These are phyloP conservation scores for Dryobates pubescens DNA, from an alignment of 2,797 vertebrate genomes.

Conservation along the genomic window DNA sequence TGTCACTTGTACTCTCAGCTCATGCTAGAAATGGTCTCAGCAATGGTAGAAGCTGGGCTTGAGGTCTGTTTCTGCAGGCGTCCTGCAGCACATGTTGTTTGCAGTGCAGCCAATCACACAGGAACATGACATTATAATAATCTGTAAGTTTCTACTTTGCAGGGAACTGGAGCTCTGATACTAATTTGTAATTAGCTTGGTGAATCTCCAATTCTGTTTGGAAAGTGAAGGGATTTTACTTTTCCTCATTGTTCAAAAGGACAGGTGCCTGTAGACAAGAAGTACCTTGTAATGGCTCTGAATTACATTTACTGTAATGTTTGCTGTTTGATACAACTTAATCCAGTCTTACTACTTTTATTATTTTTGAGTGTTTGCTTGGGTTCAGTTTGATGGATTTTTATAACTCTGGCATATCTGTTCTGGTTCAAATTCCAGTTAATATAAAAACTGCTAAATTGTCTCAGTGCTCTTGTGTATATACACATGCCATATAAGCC, in stretches of 20 bases:
- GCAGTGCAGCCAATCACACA: accelerated
- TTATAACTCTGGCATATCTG: accelerated
- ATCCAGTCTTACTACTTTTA: neutral
- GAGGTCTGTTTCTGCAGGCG: neutral
- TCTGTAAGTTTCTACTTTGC: neutral
- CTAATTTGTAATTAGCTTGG: neutral
- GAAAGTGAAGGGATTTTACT: neutral
- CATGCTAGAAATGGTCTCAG: neutral
- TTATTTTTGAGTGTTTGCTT: neutral
- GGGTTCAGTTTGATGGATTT: neutral
- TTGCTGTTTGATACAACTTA: neutral
- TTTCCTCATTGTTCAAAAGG: neutral
- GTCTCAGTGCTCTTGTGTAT: neutral
- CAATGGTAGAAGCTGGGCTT: neutral
- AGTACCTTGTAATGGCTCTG: neutral
- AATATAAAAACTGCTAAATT: neutral
- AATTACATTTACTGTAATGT: neutral
- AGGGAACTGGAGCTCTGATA: neutral
- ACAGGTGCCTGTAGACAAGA: neutral
- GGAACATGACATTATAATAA: neutral
- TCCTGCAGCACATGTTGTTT: neutral
- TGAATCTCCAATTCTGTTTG: neutral
- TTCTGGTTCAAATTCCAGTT: neutral
- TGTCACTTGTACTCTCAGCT: neutral
- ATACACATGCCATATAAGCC: neutral